Conservation (phyloP, 2,113 vertebrate species). For the Chloropsis cyanopogon region DNA sequence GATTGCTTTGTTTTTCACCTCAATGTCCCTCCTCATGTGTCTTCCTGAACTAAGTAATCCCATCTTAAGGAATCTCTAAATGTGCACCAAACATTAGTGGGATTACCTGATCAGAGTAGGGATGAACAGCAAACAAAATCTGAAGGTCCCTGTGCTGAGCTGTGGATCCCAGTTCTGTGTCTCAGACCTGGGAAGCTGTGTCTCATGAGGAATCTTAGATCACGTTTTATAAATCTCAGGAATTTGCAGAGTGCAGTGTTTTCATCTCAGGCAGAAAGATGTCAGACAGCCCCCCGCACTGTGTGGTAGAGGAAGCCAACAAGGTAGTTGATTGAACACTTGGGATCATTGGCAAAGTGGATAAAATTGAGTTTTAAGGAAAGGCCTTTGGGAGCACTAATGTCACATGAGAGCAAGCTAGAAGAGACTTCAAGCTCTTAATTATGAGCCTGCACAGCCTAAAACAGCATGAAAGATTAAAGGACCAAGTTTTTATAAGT, state of each 20-base stretch:
- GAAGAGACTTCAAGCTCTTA: neutral
- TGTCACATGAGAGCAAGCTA: neutral
- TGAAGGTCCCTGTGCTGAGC: neutral
- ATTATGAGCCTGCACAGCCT: neutral
- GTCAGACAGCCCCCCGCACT: neutral
- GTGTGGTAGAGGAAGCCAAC: neutral
- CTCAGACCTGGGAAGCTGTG: neutral
- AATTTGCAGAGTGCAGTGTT: neutral
- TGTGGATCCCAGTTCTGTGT: neutral
- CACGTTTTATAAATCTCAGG: neutral
- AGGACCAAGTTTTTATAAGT: neutral
- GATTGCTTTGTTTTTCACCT: neutral
- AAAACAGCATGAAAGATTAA: neutral
- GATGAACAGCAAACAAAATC: neutral
- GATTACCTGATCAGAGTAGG: neutral
- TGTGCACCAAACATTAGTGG: neutral
- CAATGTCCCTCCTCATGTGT: neutral
- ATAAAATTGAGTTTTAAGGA: neutral
- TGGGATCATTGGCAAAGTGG: conserved; percentile 2
- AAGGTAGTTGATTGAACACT: conserved; percentile 2
- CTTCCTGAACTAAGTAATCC: neutral
- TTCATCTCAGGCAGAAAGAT: neutral
- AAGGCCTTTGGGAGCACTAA: neutral
- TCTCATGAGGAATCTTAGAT: neutral
- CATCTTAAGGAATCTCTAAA: neutral